A percentile compares a stretch with the other conserved stretches of the same genome.
Evolutionary conservation across 2,113 vertebrate species (phyloP).

Genomic region (Pelobates fuscus): DNA sequence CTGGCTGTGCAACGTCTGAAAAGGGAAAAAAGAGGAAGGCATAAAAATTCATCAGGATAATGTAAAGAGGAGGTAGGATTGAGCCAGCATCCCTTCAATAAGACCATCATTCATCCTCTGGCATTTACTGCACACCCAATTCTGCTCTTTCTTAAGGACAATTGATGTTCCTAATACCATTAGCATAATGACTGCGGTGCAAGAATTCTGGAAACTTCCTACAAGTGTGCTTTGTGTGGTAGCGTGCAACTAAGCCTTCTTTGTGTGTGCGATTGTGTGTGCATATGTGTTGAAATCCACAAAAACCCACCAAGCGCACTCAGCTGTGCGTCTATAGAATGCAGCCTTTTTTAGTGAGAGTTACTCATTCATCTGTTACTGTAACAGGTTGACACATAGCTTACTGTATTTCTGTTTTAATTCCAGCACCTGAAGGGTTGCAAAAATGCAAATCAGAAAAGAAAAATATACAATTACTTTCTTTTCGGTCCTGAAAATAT

Average conservation of each 20-base stretch:
- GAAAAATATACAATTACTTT: too few species aligned
- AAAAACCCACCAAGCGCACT: too few species aligned
- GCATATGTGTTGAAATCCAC: not conserved
- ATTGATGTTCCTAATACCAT: constrained; percentile 92
- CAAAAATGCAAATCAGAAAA: too few species aligned
- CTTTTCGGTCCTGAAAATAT: too few species aligned
- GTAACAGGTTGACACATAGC: too few species aligned
- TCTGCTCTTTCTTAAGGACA: constrained; percentile 91
- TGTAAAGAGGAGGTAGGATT: constrained; percentile 80
- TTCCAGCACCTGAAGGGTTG: too few species aligned
- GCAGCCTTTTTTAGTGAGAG: too few species aligned
- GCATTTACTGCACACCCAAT: constrained; percentile 92
- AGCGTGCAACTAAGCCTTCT: constrained; percentile 73
- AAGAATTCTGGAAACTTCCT: constrained; percentile 88
- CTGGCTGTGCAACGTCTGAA: constrained; percentile 74
- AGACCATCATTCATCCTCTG: constrained; percentile 88
- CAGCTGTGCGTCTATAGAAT: too few species aligned
- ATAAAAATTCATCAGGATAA: constrained; percentile 90
- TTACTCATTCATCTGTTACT: too few species aligned
- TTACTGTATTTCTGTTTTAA: too few species aligned
- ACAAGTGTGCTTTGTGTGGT: constrained; percentile 77
- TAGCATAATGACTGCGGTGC: constrained; percentile 89
- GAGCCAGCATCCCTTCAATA: constrained; percentile 81
- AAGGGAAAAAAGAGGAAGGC: constrained; percentile 71
- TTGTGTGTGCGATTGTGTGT: constrained; percentile 61